Base-by-base conservation (phyloP, 2,113 vertebrate species). In the Chaetodon auriga region DNA sequence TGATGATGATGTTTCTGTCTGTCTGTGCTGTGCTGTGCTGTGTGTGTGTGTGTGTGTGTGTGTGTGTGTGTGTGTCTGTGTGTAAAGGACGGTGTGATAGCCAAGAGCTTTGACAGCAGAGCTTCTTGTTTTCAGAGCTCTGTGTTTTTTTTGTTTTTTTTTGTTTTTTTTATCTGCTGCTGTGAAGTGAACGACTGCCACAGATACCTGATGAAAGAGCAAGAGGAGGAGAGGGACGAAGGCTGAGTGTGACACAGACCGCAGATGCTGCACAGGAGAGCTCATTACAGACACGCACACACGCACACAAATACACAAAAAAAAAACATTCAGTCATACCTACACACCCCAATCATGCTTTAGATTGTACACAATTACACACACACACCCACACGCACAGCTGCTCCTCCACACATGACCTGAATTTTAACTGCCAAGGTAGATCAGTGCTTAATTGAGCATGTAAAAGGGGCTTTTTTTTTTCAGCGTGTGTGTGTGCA, bases 331-430 rank as follows among this genome's bases (percentile, higher is more conserved):
- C 51, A 61, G 49, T 63, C 78, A 69, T 48, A 64, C 46, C 35
- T 49, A 68, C 61, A 70, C 63, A 76, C 30, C 46, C 57, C 58
- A 55, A 68, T 82, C 78, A 69, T 73, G 61, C 78, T 66, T 53
- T 58, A 74, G 57, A 77, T 82, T 70, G 61, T 68, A 65, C 63
- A 82, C 53, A 61, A 23, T 51, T 54, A 72, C 49, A 76, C 71
- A 65, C 74, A 76, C 53, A 85, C 77, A 73, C 75, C 73, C 38
- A 73, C 79, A 90, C 78, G 64, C 75, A 77, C 91, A 93, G 83
- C 86, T 93, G 88, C 85, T 90, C 85, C 76, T 84, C 51, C 70
- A 89, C 82, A 87, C 78, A 87, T 94, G 93, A 93, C 91, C 93
- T 92, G 90, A 93, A 94, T 94, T 91, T 86, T 85, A 91, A 89